Conservation (phyloP, 2,797 vertebrate species). For the Serranus cabrilla region DNA sequence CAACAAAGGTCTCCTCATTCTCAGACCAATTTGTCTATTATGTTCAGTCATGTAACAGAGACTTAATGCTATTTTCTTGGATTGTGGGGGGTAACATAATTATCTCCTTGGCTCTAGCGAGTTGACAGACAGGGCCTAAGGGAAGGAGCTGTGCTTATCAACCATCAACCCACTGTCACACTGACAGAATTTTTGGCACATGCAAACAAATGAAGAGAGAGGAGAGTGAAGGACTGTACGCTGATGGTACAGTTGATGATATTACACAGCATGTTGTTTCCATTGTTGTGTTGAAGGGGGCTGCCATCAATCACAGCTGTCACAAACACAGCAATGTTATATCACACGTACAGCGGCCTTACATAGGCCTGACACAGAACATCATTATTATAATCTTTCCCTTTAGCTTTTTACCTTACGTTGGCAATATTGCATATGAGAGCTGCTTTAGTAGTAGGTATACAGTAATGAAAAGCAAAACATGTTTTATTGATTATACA, state of each 20-base stretch:
- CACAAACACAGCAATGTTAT: neutral
- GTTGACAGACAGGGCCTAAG: conserved; percentile 65
- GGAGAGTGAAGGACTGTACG: conserved; percentile 13
- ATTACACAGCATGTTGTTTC: conserved; percentile 10
- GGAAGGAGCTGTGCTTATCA: conserved; percentile 63
- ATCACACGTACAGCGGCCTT: neutral
- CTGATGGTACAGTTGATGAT: conserved; percentile 30
- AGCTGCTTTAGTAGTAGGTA: neutral
- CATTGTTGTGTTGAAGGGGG: conserved; percentile 4
- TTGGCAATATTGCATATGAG: neutral
- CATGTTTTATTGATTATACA: too few species aligned
- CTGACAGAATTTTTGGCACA: conserved; percentile 41
- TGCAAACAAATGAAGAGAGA: conserved; percentile 38
- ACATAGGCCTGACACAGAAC: neutral
- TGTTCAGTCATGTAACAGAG: conserved; percentile 62
- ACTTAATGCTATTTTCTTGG: conserved; percentile 63
- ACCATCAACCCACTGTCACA: conserved; percentile 58
- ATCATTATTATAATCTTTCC: neutral
- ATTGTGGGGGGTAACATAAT: conserved; percentile 73
- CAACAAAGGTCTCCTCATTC: conserved; percentile 59
- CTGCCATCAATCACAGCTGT: conserved; percentile 22
- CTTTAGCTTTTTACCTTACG: neutral
- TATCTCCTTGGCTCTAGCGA: conserved; percentile 65
- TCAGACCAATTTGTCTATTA: conserved; percentile 53
- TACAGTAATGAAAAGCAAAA: too few species aligned